A percentile compares a stretch with the other conserved stretches of the same genome.
Evolutionary conservation across 2,113 vertebrate species (phyloP).

Genomic region (Corvus moneduloides): DNA sequence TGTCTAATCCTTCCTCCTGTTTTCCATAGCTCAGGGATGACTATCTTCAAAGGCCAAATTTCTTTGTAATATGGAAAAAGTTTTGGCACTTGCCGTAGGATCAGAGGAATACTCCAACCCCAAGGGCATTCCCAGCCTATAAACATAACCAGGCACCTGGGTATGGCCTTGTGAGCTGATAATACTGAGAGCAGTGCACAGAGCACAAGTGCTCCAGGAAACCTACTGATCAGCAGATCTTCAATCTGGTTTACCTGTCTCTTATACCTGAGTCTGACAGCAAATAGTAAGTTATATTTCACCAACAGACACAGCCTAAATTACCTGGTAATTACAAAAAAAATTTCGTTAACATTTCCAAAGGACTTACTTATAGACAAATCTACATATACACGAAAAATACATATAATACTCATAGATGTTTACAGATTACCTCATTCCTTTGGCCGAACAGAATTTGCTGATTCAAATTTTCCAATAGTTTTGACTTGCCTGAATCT

Average conservation of each 20-base stretch:
- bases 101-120: neutral
- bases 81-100: neutral
- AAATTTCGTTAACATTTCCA: neutral
- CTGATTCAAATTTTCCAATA: neutral
- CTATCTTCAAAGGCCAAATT: neutral
- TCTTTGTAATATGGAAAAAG: neutral
- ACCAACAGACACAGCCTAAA: neutral
- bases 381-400: neutral
- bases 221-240: neutral
- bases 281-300: neutral
- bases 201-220: neutral
- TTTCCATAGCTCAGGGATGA: neutral
- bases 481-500: neutral
- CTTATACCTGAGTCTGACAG: neutral
- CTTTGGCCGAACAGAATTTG: neutral
- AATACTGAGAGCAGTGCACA: neutral
- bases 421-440: neutral
- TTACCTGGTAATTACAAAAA: neutral
- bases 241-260: neutral
- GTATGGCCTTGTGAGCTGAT: neutral
- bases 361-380: neutral
- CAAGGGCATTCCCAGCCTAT: neutral
- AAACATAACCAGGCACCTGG: neutral
- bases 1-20: neutral
- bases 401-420: neutral